Evolutionary conservation across 2,113 vertebrate genomes (phyloP), one percentile per base, ranked within the genome.

Genomic region (Neofelis nebulosa): DNA sequence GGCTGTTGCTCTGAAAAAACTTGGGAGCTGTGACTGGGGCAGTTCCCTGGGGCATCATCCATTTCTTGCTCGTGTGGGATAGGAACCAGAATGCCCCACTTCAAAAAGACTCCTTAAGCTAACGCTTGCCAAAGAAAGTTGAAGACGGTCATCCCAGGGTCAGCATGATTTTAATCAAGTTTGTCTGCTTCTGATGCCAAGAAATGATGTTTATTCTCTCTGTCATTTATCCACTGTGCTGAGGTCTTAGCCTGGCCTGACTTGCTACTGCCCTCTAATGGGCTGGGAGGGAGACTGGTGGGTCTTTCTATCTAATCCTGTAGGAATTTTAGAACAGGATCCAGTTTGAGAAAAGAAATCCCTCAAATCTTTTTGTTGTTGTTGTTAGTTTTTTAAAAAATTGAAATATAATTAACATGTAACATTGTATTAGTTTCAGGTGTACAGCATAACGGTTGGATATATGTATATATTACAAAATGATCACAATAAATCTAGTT

Each of bases 241-340:
- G 36, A 7, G 31, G 10, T 4, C 19, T 19, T 3, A 7, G 36
- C 38, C 21, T 13, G 31, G 2, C 27, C 89, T 48, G 74, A 61
- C 68, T 97, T 66, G 19, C 61, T 52, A 71, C 79, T 83, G 95
- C 89, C 92, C 95, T 95, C 97, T 93, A 69, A 21, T 65, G 96
- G 89, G 87, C 16, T 4, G 61, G 11, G 31, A 33, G 38, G 65
- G 61, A 50, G 18, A 14, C 36, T 81, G 41, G 27, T 14, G 38
- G 21, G 9, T 33, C 25, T 41, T 76, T 71, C 38, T n/a, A 3
- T 21, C 48, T 71, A 14, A 38, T 50, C 6, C 48, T 57, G 6
- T 21, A 93, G 82, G 79, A 83, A 29, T 69, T 74, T 61, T 78
- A 83, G 29, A 61, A 63, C 50, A 66, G 65, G 91, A 90, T 29